These are phyloP conservation scores for Hippopotamyrus pictus DNA, from an alignment of 2,797 vertebrate species.

Conservation along the genomic window DNA sequence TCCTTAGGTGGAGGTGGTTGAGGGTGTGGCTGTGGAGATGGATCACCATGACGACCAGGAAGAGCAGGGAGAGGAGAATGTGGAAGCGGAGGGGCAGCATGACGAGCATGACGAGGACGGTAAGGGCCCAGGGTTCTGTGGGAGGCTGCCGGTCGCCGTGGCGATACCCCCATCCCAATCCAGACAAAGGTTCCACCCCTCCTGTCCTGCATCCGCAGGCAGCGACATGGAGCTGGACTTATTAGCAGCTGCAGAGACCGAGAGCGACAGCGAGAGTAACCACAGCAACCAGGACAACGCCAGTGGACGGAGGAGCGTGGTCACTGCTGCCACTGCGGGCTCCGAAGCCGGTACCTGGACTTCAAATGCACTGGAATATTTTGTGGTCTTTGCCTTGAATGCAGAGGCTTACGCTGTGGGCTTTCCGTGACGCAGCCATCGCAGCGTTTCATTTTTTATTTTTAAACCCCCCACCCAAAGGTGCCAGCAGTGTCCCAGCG, in stretches of 20 bases:
- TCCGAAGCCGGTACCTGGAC: constrained; percentile 87
- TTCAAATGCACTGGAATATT: background rate
- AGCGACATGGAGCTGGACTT: constrained; percentile 98
- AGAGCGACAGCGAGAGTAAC: constrained; percentile 98
- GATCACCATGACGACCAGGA: constrained; percentile 97
- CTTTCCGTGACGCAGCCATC: background rate
- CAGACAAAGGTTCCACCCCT: background rate
- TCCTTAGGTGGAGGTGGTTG: constrained; percentile 90
- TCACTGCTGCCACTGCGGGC: constrained; percentile 94
- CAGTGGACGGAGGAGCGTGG: constrained; percentile 92
- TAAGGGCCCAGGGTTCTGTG: constrained; percentile 40
- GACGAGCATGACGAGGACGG: constrained; percentile 97
- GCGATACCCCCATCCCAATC: background rate
- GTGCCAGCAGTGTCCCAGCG: constrained; percentile 97
- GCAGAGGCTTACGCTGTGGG: background rate
- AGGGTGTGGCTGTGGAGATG: constrained; percentile 94
- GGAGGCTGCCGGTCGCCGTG: background rate
- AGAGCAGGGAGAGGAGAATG: constrained; percentile 94
- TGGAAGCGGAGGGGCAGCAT: constrained; percentile 93
- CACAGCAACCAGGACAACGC: constrained; percentile 99
- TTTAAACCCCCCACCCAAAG: constrained; percentile 47
- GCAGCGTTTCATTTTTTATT: background rate
- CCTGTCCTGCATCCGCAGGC: constrained; percentile 54
- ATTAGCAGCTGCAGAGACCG: constrained; percentile 91
- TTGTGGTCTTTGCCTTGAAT: background rate